A percentile compares a stretch with the other conserved stretches of the same genome.
Evolutionary conservation across 64 coral and sea anemone genomes (phyloP).

Genomic region (Hydrozoanthus tunicans): DNA sequence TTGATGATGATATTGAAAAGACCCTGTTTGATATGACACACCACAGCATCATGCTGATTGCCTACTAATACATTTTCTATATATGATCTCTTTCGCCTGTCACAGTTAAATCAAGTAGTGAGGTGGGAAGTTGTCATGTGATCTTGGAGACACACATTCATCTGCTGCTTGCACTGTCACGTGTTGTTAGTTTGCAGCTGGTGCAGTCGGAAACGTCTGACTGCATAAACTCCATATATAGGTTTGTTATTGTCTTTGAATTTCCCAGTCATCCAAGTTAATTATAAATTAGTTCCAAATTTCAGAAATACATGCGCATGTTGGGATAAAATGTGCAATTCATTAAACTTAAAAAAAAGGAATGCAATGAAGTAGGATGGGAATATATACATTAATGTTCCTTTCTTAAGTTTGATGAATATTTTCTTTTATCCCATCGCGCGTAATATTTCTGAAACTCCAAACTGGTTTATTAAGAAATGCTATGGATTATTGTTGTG

Average conservation of each 20-base stretch:
- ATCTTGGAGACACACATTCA: constrained; percentile 44
- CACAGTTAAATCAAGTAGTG: constrained; percentile 45
- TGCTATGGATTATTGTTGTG: too few relatives aligned
- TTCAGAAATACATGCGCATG: not conserved
- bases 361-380: too few relatives aligned
- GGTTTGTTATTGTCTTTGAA: not conserved
- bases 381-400: too few relatives aligned
- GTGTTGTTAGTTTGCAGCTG: constrained; percentile 23
- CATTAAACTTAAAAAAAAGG: too few relatives aligned
- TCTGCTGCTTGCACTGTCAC: constrained; percentile 27
- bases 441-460: too few relatives aligned
- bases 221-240: constrained; percentile 12
- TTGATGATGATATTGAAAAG: too few relatives aligned
- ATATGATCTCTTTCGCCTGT: not conserved
- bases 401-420: too few relatives aligned
- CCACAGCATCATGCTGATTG: not conserved
- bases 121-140: constrained; percentile 28
- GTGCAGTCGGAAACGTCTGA: constrained; percentile 23
- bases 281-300: not conserved
- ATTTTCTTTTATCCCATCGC: too few relatives aligned
- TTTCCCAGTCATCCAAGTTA: not conserved
- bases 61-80: not conserved
- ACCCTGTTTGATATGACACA: too few relatives aligned
- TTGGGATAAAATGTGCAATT: too few relatives aligned
- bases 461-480: too few relatives aligned